Evolutionary conservation across 2,797 vertebrate species (phyloP), one percentile per base, ranked within the genome.

Genomic region (Hydrophis major): DNA sequence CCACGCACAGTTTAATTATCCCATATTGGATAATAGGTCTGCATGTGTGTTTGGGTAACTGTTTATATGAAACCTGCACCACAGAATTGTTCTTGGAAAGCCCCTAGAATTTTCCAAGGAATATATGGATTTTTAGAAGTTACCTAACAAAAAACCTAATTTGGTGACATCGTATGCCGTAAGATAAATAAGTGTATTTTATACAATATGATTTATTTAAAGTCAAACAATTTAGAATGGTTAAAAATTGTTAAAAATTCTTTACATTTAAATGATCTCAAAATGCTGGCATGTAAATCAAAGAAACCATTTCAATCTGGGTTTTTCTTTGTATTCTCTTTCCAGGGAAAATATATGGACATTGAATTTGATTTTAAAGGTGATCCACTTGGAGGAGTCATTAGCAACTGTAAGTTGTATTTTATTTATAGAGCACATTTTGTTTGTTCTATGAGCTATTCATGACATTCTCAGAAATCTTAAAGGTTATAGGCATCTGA

Each of bases 361-460:
- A 99, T 99, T 37, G 99, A 99, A 97, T 99, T 99, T 98, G 99
- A 99, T 97, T 99, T 99, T 97, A 99, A 99, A 98, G 99, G 99
- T 55, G 99, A 99, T 96, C 99, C 99, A 0, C 97, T 99, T 93
- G 99, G 99, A 91, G 99, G 99, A 97, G 99, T 99, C 96, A 99
- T 99, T 97, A 99, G 99, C 97, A 99, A 99, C 97, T 99, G 99
- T 99, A 97, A 99, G 99, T 99, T 98, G 96, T 95, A 50, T 89
- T 94, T 56, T 37, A 42, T 61, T 50, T 42, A 13, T 89, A n/a
- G 3, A 74, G 42, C 20, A 47, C 32, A 28, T n/a, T 87, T 93
- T 93, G 57, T 78, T 78, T 42, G 18, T 78, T 78, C 37, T 78
- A 78, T 42, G 74, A 42, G 8, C 74, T 42, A 10, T 78, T 32